Conservation (phyloP, 2,113 vertebrate genomes). For the Coturnix japonica region DNA sequence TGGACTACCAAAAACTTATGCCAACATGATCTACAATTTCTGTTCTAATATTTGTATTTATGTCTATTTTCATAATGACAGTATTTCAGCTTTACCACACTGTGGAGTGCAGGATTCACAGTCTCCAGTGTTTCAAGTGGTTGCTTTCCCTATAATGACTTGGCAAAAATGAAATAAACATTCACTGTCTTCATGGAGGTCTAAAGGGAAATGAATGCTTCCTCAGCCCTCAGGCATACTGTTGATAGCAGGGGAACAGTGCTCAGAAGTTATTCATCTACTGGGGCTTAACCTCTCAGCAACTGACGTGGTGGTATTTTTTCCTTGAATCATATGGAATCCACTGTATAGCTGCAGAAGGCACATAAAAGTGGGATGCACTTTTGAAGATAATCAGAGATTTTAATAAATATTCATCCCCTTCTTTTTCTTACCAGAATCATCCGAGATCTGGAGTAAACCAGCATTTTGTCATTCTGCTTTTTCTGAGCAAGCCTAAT, state of each 20-base stretch:
- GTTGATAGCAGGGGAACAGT: not conserved
- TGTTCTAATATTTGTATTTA: not conserved
- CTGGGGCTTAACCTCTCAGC: not conserved
- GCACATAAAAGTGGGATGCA: not conserved
- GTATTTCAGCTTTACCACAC: not conserved
- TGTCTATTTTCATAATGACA: not conserved
- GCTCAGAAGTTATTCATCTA: not conserved
- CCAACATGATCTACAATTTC: not conserved
- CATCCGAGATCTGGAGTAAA: not conserved
- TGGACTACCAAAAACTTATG: not conserved
- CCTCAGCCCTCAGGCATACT: not conserved
- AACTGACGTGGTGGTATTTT: not conserved
- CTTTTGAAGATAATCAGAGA: not conserved
- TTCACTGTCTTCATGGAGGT: not conserved
- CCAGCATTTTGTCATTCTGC: not conserved
- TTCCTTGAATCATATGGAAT: not conserved
- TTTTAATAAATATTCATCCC: not conserved
- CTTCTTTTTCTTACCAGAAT: not conserved
- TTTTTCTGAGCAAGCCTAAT: not conserved
- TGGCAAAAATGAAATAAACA: not conserved
- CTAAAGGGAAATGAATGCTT: not conserved
- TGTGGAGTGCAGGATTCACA: not conserved
- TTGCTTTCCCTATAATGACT: not conserved
- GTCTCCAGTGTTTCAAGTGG: not conserved
- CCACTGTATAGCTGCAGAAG: not conserved